Conservation (phyloP, 2,797 vertebrate genomes). For the Hydrophis major region DNA sequence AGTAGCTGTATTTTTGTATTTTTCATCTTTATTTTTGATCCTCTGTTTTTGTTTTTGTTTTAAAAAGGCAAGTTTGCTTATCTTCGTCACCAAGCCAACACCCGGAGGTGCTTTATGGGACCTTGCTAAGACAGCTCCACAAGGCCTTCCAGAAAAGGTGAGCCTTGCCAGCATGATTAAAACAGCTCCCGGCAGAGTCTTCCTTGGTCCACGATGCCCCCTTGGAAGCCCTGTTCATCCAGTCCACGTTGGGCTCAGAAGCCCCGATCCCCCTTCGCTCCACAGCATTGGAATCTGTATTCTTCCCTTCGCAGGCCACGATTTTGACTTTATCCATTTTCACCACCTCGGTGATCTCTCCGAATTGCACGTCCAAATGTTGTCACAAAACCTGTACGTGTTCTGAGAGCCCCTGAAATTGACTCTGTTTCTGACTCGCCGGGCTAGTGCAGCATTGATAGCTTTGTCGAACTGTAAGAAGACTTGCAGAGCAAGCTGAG, state of each 20-base stretch:
- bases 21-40: slow-evolving; percentile 38
- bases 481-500: slow-evolving; percentile 94
- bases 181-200: slow-evolving; percentile 85
- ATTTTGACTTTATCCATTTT: slow-evolving; percentile 99
- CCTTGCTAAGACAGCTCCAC: slow-evolving; percentile 47
- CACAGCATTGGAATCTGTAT: slow-evolving; percentile 83
- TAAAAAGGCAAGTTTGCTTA: slow-evolving; percentile 62
- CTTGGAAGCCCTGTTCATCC: slow-evolving; percentile 65
- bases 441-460: slow-evolving; percentile 92
- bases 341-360: slow-evolving; percentile 95
- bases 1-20: slow-evolving; percentile 56
- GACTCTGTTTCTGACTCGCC: slow-evolving; percentile 93
- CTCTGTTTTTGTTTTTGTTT: neutral
- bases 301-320: slow-evolving; percentile 97
- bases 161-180: slow-evolving; percentile 65
- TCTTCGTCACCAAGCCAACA: slow-evolving; percentile 52
- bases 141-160: slow-evolving; percentile 41
- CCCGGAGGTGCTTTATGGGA: slow-evolving; percentile 46
- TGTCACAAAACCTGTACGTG: slow-evolving; percentile 98
- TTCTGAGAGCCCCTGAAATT: slow-evolving; percentile 97
- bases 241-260: slow-evolving; percentile 57
- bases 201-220: slow-evolving; percentile 69
- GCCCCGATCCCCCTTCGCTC: slow-evolving; percentile 71
- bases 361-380: slow-evolving; percentile 99
- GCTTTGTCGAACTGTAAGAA: slow-evolving; percentile 98